Evolutionary conservation across 2,113 vertebrate species (phyloP).

Genomic region (Cacatua alba): DNA sequence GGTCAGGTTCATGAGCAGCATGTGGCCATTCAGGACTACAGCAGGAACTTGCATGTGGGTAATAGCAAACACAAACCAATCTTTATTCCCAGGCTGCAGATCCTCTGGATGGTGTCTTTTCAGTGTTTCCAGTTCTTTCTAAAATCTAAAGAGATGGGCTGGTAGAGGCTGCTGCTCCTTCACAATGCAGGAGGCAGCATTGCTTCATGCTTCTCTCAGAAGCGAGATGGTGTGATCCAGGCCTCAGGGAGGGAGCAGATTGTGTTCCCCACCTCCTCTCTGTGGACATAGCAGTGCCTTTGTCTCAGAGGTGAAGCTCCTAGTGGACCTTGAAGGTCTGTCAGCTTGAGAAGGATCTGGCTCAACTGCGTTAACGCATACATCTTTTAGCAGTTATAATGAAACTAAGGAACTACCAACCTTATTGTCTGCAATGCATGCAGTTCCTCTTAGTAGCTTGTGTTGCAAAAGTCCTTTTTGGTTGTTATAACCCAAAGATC

Average conservation of each 20-base stretch:
- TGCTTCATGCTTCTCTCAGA: not conserved
- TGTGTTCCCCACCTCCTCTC: not conserved
- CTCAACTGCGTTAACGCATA: not conserved
- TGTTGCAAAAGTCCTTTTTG: not conserved
- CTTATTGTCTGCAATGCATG: not conserved
- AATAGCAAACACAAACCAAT: not conserved
- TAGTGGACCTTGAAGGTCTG: not conserved
- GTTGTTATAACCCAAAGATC: not conserved
- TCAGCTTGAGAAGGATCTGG: not conserved
- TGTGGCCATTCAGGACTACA: not conserved
- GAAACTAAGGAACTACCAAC: not conserved
- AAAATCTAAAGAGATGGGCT: not conserved
- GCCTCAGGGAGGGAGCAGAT: not conserved
- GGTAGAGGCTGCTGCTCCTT: not conserved
- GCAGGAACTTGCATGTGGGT: not conserved
- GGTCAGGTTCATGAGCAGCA: not conserved
- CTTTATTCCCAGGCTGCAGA: not conserved
- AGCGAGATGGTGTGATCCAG: not conserved
- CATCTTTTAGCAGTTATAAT: not conserved
- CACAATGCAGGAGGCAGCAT: rapidly evolving
- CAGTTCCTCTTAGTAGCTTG: not conserved
- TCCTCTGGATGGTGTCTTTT: not conserved
- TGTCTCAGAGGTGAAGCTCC: not conserved
- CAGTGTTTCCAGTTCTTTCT: not conserved
- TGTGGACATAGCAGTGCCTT: not conserved